phyloP scores from a whole-genome alignment of 1,140 invertebrate genomes.

The Platyscapa corneri region DNA sequence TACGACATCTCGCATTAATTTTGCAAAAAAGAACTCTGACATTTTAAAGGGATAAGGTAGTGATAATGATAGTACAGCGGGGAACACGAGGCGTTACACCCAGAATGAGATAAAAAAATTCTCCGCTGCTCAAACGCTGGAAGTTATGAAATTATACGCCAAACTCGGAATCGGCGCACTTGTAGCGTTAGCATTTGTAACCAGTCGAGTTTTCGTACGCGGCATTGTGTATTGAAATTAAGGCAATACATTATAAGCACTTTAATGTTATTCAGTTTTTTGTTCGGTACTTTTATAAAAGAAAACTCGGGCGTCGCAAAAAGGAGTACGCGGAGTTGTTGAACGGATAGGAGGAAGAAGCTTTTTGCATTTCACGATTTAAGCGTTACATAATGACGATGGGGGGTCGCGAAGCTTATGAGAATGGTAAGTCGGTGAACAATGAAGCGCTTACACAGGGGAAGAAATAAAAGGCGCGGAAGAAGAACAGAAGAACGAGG shows the following conservation, averaged over 20 bases:
- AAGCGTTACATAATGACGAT: constrained; percentile 50
- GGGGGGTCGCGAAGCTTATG: neutral
- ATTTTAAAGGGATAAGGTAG: too few species aligned
- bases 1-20: too few species aligned
- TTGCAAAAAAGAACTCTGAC: too few species aligned
- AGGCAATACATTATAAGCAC: constrained; percentile 58
- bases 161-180: too few species aligned
- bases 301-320: constrained; percentile 29
- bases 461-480: neutral
- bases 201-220: constrained; percentile 1
- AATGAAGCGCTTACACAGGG: constrained; percentile 29
- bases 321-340: neutral
- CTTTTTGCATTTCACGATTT: constrained; percentile 21
- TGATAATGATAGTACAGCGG: too few species aligned
- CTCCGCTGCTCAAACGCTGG: too few species aligned
- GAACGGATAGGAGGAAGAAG: constrained; percentile 10
- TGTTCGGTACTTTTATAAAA: constrained; percentile 53
- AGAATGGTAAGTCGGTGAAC: constrained; percentile 17
- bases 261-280: constrained; percentile 59
- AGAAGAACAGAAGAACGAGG: too few species aligned
- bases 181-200: too few species aligned
- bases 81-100: too few species aligned
- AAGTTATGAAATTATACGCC: too few species aligned
- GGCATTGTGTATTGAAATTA: constrained; percentile 62
- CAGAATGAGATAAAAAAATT: too few species aligned